Conservation (phyloP, 2,888 invertebrate genomes). For the Ditylenchus weischeri region DNA sequence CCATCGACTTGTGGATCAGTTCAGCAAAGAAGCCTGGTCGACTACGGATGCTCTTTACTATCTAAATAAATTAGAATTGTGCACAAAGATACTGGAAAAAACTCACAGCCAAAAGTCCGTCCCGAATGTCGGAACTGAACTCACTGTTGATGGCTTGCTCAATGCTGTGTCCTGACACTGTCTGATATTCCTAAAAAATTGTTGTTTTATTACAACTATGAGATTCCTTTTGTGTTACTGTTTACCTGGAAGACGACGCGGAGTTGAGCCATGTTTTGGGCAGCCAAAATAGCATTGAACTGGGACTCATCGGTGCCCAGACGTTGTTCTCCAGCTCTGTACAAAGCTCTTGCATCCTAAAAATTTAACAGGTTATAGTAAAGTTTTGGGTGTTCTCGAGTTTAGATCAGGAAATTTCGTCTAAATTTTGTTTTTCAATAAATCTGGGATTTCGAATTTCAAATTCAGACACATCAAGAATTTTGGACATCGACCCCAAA, state of each 20-base stretch:
- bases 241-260: slow-evolving; percentile 59
- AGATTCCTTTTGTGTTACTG: too few species aligned
- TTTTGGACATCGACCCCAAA: too few species aligned
- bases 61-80: neutral
- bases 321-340: slow-evolving; percentile 66
- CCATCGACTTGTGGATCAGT: slow-evolving; percentile 50
- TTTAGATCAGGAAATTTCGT: neutral
- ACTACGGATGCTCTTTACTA: slow-evolving; percentile 38
- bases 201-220: too few species aligned
- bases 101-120: slow-evolving; percentile 50
- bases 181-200: neutral
- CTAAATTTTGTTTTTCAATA: neutral
- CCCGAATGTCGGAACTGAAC: slow-evolving; percentile 59
- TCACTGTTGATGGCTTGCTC: slow-evolving; percentile 57
- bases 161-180: slow-evolving; percentile 51
- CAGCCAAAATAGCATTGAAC: slow-evolving; percentile 58
- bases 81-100: too few species aligned
- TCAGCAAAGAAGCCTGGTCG: slow-evolving; percentile 51
- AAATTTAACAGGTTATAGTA: slow-evolving; percentile 1
- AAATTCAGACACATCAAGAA: neutral
- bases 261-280: slow-evolving; percentile 60
- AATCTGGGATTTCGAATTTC: neutral
- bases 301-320: slow-evolving; percentile 65
- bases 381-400: too few species aligned
- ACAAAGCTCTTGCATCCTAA: slow-evolving; percentile 61